Base-by-base conservation (phyloP, 2,888 invertebrate genomes). In the Cyrtodaria siliqua region DNA sequence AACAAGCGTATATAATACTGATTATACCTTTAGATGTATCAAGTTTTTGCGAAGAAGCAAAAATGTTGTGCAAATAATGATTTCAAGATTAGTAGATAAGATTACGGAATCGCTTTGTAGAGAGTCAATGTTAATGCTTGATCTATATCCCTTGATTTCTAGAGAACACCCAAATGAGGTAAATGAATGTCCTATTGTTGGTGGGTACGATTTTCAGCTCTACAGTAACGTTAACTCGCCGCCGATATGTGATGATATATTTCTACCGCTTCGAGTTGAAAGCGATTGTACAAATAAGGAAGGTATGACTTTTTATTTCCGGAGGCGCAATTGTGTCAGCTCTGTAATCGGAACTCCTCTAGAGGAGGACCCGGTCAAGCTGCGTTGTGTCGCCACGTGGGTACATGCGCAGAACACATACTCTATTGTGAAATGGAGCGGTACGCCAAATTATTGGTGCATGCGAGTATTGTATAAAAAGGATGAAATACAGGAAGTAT, bases 251-350 rank as follows among this genome's bases (percentile, higher is more conserved):
- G 81, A 81, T 42, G 72, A 81, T 53, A 78, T 78, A 24, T 78
- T 81, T 52, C 62, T 81, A 23, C 81, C 81, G 26, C 52, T 81
- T 8, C 63, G 81, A 38, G 72, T 81, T 24, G 81, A 81, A 59
- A 81, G 74, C 53, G 81, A 81, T 27, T 81, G 81, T 57, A 67
- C 70, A 26, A 23, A 26, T 9, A 42, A 66, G 2, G 81, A 81
- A 50, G 81, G 81, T 8, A 78, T 81, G 57, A 69, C 64, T n/a
- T 67, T 81, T 16, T 81, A 81, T 29, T 81, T 81, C 44, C 63
- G 81, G 18, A 29, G 81, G 33, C 33, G 74, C 12, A 71, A 78
- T 66, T 81, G 81, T 57, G 61, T 74, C 0, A 66, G 47, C n/a
- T 38, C 55, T 16, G 71, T 69, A 38, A 68, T 72, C 27, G 71